phyloP scores from a whole-genome alignment of 92 coral and sea anemone species.

The Parazoanthus swiftii region DNA sequence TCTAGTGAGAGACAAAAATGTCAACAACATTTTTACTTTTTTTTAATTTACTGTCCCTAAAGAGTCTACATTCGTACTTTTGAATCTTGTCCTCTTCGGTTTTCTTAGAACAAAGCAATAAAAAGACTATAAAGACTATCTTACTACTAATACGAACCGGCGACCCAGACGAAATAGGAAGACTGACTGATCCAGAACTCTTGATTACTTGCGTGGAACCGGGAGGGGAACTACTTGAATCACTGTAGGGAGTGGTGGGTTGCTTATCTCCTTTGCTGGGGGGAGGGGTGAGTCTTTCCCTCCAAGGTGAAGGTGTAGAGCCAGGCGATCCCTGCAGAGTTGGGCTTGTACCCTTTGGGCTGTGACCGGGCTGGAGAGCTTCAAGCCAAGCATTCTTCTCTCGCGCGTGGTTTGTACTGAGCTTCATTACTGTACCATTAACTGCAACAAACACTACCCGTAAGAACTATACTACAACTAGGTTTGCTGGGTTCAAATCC shows the following conservation, averaged over 20 bases:
- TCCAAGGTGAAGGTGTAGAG: constrained; percentile 72
- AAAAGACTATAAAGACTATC: neutral
- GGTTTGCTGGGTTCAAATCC: too few relatives aligned
- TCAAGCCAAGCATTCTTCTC: constrained; percentile 96
- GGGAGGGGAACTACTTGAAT: constrained; percentile 69
- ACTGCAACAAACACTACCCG: constrained; percentile 44
- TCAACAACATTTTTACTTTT: too few relatives aligned
- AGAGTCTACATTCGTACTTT: too few relatives aligned
- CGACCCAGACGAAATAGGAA: constrained; percentile 33
- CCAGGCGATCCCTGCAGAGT: constrained; percentile 56
- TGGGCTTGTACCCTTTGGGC: constrained; percentile 58
- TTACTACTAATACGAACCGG: neutral
- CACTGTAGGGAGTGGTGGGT: constrained; percentile 70
- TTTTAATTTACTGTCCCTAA: too few relatives aligned
- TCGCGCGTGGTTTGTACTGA: constrained; percentile 88
- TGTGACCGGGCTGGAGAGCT: constrained; percentile 75
- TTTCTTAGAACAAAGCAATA: neutral
- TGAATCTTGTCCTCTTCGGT: too few relatives aligned
- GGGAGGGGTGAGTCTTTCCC: constrained; percentile 64
- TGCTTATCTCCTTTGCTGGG: constrained; percentile 64
- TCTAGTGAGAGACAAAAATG: too few relatives aligned
- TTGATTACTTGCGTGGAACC: constrained; percentile 51
- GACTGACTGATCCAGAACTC: constrained; percentile 44
- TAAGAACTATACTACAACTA: neutral
- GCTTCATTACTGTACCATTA: constrained; percentile 77